Conservation (phyloP, 2,888 invertebrate genomes). For the Melinaea menophilus region DNA sequence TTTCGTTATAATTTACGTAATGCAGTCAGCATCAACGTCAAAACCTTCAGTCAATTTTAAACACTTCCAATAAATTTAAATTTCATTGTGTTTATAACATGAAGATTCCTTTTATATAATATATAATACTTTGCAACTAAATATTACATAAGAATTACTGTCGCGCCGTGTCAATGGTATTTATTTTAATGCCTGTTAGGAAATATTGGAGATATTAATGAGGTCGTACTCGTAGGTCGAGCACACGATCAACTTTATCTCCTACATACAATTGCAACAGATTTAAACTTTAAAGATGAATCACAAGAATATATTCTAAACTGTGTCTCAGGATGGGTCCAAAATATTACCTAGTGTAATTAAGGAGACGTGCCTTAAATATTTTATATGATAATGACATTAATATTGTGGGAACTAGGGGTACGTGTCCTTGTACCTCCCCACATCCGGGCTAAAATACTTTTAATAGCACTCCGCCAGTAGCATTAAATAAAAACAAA, state of each 20-base stretch:
- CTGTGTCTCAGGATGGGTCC: neutral
- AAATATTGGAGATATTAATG: conserved; percentile 53
- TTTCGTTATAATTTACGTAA: too few species aligned
- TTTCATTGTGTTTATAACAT: too few species aligned
- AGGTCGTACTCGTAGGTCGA: conserved; percentile 51
- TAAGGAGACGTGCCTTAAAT: too few species aligned
- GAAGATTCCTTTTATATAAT: neutral
- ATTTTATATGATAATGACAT: conserved; percentile 37
- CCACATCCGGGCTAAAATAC: conserved; percentile 51
- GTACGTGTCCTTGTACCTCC: conserved; percentile 56
- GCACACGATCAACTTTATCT: conserved; percentile 40
- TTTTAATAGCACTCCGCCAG: conserved; percentile 19
- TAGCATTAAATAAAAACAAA: conserved; percentile 13
- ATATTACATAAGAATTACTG: conserved; percentile 56
- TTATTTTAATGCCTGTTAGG: conserved; percentile 50
- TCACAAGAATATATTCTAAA: neutral
- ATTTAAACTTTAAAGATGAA: neutral
- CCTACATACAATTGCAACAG: conserved; percentile 20
- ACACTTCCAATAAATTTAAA: too few species aligned
- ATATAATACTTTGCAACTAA: conserved; percentile 11
- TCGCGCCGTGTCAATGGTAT: conserved; percentile 54
- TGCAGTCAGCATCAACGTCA: too few species aligned
- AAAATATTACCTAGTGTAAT: too few species aligned
- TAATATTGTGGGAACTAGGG: conserved; percentile 54
- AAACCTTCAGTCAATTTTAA: too few species aligned